Percentiles rank a stretch among this genome's conserved stretches.
These are phyloP conservation scores for Myodes glareolus DNA, from an alignment of 2,113 vertebrate species.

Conservation along the genomic window DNA sequence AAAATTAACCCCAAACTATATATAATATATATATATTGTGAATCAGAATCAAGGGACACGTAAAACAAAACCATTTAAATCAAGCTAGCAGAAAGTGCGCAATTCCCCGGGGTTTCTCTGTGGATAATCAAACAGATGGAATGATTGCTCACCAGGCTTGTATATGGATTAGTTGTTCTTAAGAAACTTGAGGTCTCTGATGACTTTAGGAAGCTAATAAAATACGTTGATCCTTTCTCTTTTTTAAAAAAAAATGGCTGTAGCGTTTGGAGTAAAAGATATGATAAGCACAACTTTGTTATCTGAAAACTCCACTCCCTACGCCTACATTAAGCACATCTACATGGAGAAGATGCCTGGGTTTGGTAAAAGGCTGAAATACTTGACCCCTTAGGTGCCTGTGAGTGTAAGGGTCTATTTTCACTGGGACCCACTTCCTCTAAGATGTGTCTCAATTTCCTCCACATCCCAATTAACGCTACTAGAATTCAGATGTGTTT, in stretches of 20 bases:
- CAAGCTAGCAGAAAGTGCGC: neutral
- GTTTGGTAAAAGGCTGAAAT: neutral
- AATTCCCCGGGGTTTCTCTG: neutral
- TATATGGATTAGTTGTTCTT: neutral
- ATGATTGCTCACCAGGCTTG: neutral
- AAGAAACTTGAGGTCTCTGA: neutral
- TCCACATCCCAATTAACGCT: neutral
- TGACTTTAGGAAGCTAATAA: neutral
- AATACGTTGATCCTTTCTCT: neutral
- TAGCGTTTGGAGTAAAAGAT: neutral
- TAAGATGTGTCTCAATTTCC: neutral
- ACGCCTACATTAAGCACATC: neutral
- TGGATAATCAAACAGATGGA: neutral
- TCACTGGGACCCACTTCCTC: neutral
- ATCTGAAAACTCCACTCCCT: neutral
- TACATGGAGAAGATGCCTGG: neutral
- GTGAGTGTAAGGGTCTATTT: neutral
- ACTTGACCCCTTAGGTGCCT: neutral
- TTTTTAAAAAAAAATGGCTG: neutral
- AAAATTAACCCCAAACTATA: neutral
- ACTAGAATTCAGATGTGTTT: conserved; percentile 39
- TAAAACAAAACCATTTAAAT: conserved; percentile 10
- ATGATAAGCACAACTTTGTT: neutral
- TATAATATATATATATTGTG: neutral
- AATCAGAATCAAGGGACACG: neutral